Evolutionary conservation across 2,797 vertebrate species (phyloP).

Genomic region (Garrulus glandarius): DNA sequence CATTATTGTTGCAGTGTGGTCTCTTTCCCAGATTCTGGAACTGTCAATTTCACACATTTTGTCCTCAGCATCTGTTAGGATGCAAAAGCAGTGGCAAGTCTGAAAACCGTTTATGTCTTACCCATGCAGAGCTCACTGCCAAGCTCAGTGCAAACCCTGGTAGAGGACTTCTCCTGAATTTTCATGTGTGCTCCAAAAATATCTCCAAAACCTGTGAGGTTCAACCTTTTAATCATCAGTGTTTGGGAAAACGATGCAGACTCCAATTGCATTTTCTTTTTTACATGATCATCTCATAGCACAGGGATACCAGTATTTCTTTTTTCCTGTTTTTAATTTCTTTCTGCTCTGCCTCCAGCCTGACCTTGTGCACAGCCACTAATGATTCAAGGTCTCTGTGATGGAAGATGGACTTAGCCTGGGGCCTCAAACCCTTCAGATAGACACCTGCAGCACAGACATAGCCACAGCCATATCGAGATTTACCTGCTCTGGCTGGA

Average conservation of each 20-base stretch:
- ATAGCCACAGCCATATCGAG: rapidly evolving
- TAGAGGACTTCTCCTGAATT: neutral
- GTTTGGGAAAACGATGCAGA: neutral
- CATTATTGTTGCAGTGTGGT: neutral
- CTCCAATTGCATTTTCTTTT: neutral
- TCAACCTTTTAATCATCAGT: neutral
- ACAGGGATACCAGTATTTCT: neutral
- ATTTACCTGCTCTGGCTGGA: neutral
- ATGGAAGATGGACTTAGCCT: neutral
- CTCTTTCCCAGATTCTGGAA: neutral
- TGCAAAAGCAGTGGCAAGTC: neutral
- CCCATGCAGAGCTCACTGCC: neutral
- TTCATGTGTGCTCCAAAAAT: neutral
- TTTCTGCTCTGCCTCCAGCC: neutral
- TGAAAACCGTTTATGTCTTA: neutral
- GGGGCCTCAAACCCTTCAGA: neutral
- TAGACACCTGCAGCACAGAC: neutral
- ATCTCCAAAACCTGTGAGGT: neutral
- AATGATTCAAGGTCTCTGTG: neutral
- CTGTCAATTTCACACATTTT: neutral
- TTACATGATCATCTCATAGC: neutral
- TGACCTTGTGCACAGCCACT: neutral
- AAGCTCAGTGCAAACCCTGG: neutral
- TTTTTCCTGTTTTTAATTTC: neutral
- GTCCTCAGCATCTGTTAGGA: neutral